These are phyloP conservation scores for Xanthostigma xanthostigma DNA, from an alignment of 2,888 invertebrate genomes.

Conservation along the genomic window DNA sequence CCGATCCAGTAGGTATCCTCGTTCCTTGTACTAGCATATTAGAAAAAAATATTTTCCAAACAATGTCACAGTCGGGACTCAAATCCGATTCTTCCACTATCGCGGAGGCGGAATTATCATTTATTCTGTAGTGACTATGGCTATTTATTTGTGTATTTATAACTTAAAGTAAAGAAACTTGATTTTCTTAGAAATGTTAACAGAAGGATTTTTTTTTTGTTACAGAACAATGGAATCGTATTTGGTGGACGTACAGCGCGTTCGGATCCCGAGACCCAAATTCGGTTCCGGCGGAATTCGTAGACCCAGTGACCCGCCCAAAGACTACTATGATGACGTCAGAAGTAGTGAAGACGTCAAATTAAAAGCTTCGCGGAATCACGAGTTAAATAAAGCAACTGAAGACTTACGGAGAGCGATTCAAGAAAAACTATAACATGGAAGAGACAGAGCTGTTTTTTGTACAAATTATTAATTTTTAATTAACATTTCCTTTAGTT, in stretches of 20 bases:
- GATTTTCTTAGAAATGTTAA: too few relatives aligned
- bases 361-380: conserved; percentile 25
- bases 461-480: background rate
- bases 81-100: too few relatives aligned
- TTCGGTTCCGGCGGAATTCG: conserved; percentile 42
- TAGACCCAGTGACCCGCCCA: conserved; percentile 58
- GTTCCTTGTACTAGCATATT: too few relatives aligned
- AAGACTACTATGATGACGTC: conserved; percentile 57
- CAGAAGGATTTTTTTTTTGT: background rate
- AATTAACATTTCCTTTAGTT: too few relatives aligned
- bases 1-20: too few relatives aligned
- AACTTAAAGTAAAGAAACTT: too few relatives aligned
- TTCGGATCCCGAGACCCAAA: conserved; percentile 73
- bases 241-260: conserved; percentile 69
- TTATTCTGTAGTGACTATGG: too few relatives aligned
- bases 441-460: background rate
- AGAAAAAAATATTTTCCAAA: too few relatives aligned
- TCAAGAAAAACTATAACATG: conserved; percentile 57
- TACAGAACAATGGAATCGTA: conserved; percentile 56
- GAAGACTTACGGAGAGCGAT: conserved; percentile 61
- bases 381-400: conserved; percentile 49
- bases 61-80: too few relatives aligned
- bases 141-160: too few relatives aligned
- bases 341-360: conserved; percentile 34
- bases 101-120: too few relatives aligned